Conservation (phyloP, 2,113 vertebrate genomes). For the Elanoides forficatus region DNA sequence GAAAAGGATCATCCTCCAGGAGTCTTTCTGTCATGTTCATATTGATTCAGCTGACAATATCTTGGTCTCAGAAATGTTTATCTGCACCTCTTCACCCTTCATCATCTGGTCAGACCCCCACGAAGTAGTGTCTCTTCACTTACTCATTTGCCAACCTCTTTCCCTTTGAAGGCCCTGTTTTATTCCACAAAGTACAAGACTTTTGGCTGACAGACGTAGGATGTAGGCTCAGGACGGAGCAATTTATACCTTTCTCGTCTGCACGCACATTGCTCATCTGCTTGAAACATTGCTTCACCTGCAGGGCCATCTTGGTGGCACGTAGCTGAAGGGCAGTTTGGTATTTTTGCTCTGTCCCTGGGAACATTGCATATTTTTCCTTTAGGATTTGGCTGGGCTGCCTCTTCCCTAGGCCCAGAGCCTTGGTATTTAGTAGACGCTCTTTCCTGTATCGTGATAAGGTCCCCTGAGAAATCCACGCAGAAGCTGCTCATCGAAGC, state of each 20-base stretch:
- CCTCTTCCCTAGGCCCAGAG: background rate
- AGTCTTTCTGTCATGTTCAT: background rate
- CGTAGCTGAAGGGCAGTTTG: background rate
- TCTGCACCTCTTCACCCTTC: background rate
- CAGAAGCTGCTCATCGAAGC: background rate
- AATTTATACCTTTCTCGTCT: background rate
- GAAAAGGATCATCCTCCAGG: background rate
- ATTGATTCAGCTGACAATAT: background rate
- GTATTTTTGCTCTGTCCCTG: background rate
- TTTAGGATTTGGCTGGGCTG: background rate
- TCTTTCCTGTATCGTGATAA: background rate
- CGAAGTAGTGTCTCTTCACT: background rate
- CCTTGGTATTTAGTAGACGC: background rate
- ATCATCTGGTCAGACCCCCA: background rate
- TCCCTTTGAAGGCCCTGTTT: background rate
- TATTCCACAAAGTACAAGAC: background rate
- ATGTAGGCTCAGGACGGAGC: background rate
- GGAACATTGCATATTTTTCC: background rate
- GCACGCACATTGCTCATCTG: background rate
- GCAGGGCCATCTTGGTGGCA: background rate
- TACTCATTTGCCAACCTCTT: background rate
- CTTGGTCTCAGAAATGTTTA: background rate
- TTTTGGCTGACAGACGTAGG: background rate
- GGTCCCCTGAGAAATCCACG: background rate
- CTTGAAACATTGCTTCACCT: background rate